A percentile compares a stretch with the other conserved stretches of the same genome.
Evolutionary conservation across 2,888 invertebrate species (phyloP).

Genomic region (Melieria picta): DNA sequence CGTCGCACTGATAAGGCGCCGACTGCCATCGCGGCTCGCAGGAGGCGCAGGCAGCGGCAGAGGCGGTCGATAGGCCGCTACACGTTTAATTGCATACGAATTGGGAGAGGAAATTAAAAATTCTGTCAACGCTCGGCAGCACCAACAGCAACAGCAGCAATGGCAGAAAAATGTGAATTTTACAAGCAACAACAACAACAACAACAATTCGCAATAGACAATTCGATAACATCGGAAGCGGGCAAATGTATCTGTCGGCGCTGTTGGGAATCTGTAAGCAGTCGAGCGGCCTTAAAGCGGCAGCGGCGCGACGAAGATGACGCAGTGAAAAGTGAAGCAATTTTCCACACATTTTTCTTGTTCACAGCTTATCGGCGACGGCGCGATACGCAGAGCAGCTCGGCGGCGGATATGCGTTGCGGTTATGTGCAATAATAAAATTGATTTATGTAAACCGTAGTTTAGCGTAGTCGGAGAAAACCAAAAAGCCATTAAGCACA

Average conservation of each 20-base stretch:
- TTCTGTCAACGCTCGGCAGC: constrained; percentile 38
- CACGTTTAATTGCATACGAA: constrained; percentile 31
- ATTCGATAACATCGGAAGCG: too few relatives aligned
- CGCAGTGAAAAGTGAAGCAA: neutral
- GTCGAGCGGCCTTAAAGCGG: too few relatives aligned
- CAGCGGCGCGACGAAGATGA: neutral
- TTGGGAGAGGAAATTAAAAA: constrained; percentile 40
- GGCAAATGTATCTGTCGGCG: too few relatives aligned
- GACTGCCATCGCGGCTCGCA: neutral
- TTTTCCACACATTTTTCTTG: neutral
- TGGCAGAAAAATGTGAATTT: constrained; percentile 11
- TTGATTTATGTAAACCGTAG: constrained; percentile 23
- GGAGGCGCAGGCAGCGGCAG: neutral
- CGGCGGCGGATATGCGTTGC: neutral
- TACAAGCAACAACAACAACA: constrained; percentile 10
- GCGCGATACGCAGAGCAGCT: neutral
- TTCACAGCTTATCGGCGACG: neutral
- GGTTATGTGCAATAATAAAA: constrained; percentile 10
- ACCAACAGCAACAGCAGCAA: constrained; percentile 15
- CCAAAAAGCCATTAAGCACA: neutral
- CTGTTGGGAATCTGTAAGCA: too few relatives aligned
- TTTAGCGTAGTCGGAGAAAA: neutral
- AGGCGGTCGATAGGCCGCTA: constrained; percentile 26
- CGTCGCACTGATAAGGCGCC: neutral
- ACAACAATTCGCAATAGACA: neutral